Evolutionary conservation across 2,113 vertebrate genomes (phyloP).

Genomic region (Illadopsis cleaveri): DNA sequence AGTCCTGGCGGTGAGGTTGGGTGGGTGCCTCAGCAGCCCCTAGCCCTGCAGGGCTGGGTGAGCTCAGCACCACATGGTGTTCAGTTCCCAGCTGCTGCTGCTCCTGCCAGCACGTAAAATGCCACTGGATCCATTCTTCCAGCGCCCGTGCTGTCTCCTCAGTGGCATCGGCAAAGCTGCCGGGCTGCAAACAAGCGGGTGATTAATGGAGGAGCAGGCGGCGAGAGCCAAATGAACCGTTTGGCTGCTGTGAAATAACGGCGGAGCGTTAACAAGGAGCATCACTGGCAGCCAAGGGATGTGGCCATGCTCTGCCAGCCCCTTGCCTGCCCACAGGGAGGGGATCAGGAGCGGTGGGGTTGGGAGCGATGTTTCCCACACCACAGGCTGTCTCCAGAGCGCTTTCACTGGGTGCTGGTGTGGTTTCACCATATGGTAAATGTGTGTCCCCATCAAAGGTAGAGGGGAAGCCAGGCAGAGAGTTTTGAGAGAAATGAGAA

Average conservation of each 20-base stretch:
- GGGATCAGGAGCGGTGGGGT: not conserved
- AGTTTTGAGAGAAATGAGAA: not conserved
- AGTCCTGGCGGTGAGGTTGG: accelerated
- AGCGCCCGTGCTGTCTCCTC: not conserved
- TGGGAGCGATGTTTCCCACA: not conserved
- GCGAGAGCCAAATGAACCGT: not conserved
- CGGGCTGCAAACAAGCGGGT: not conserved
- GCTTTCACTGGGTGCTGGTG: not conserved
- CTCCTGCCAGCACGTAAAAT: not conserved
- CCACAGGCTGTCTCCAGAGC: not conserved
- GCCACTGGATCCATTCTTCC: not conserved
- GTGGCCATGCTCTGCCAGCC: not conserved
- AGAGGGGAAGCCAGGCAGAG: not conserved
- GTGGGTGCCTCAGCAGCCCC: not conserved
- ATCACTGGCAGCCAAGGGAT: not conserved
- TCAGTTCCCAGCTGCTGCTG: not conserved
- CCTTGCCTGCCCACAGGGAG: not conserved
- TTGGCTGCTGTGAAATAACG: not conserved
- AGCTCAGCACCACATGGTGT: not conserved
- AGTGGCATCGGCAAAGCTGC: not conserved
- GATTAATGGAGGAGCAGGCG: conserved; percentile 13
- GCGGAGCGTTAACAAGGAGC: not conserved
- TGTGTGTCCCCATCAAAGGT: not conserved
- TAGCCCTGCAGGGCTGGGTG: accelerated
- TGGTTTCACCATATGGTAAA: not conserved